phyloP scores from a whole-genome alignment of 2,113 vertebrate genomes.

The Amphilophus citrinellus region DNA sequence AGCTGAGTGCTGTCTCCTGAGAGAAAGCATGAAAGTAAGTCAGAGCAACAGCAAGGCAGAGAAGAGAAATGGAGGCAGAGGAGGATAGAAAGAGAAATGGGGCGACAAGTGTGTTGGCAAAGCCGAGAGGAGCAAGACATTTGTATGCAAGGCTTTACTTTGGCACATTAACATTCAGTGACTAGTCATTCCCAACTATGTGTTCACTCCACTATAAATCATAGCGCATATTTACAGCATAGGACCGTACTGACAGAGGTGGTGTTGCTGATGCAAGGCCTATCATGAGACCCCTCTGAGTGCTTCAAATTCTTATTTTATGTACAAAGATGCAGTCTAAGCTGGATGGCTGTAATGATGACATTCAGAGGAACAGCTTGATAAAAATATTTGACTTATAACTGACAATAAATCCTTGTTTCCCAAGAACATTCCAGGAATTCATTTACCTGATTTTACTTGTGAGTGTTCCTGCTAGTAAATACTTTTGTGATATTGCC shows the following conservation, averaged over 20 bases:
- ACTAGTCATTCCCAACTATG: conserved; percentile 58
- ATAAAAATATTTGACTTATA: conserved; percentile 43
- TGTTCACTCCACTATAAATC: conserved; percentile 66
- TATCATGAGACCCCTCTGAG: conserved; percentile 22
- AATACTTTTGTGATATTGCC: not conserved
- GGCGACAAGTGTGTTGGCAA: conserved; percentile 35
- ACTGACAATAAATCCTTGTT: conserved; percentile 28
- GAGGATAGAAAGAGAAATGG: conserved; percentile 20
- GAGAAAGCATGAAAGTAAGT: conserved; percentile 16
- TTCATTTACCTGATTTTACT: conserved; percentile 5
- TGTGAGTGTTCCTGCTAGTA: not conserved
- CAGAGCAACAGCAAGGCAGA: conserved; percentile 3
- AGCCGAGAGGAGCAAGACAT: conserved; percentile 41
- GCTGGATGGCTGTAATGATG: conserved; percentile 3
- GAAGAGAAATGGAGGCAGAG: conserved; percentile 20
- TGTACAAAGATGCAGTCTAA: conserved; percentile 8
- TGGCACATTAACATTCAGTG: conserved; percentile 72
- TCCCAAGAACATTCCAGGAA: not conserved
- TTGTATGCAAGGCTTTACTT: conserved; percentile 69
- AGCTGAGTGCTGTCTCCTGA: conserved; percentile 11
- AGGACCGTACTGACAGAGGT: conserved; percentile 19
- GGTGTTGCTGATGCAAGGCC: conserved; percentile 47
- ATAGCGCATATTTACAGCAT: conserved; percentile 67
- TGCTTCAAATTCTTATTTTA: conserved; percentile 24
- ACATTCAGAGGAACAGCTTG: conserved; percentile 39